A percentile compares a stretch with the other conserved stretches of the same genome.
Conservation (phyloP, 2,113 vertebrate genomes). For the Arothron firmamentum region DNA sequence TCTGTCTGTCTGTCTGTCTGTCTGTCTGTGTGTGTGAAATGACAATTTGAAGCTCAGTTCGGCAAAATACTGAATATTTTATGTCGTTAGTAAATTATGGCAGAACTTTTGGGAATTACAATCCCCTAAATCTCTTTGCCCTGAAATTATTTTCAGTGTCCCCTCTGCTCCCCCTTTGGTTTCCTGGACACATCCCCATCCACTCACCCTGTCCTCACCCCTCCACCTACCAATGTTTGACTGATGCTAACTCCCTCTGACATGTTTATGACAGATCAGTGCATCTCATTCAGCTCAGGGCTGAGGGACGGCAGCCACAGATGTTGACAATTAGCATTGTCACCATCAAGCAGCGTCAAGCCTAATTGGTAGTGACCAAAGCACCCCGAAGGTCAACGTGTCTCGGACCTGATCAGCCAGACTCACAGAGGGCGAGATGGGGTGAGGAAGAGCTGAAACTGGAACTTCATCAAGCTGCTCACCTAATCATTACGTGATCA, state of each 20-base stretch:
- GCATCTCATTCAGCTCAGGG: slow-evolving; percentile 27
- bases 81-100: too few species aligned
- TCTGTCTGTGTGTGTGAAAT: too few species aligned
- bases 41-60: too few species aligned
- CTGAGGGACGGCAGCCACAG: slow-evolving; percentile 52
- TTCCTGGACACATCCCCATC: not conserved
- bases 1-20: too few species aligned
- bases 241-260: slow-evolving; percentile 69
- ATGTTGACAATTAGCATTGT: slow-evolving; percentile 74
- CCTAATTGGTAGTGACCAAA: slow-evolving; percentile 35
- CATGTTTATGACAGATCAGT: slow-evolving; percentile 64
- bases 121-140: slow-evolving; percentile 19
- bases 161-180: not conserved
- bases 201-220: slow-evolving; percentile 1
- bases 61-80: too few species aligned
- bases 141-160: slow-evolving; percentile 20
- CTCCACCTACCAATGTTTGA: slow-evolving; percentile 8
- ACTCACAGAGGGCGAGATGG: slow-evolving; percentile 13
- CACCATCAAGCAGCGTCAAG: slow-evolving; percentile 62
- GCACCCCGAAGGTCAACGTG: slow-evolving; percentile 35
- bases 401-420: slow-evolving; percentile 9
- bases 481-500: slow-evolving; percentile 43
- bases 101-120: not conserved
- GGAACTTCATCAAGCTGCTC: slow-evolving; percentile 15
- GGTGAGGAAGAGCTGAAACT: not conserved